Conservation (phyloP, 2,888 invertebrate species). For the Eucera pruinosa region DNA sequence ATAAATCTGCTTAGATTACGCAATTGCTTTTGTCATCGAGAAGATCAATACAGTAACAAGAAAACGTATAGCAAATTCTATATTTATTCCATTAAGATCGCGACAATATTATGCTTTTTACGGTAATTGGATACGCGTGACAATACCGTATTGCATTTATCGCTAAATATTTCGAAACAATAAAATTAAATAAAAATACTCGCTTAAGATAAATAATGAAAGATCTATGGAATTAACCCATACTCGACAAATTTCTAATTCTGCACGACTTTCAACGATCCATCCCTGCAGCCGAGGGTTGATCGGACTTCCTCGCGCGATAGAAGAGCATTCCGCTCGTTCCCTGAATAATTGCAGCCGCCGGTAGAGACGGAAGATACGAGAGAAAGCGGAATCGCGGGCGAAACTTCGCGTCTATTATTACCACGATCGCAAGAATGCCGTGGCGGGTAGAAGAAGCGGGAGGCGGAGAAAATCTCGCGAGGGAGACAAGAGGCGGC, state of each 20-base stretch:
- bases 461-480: slow-evolving; percentile 34
- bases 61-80: too few relatives aligned
- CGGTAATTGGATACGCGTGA: too few relatives aligned
- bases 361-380: slow-evolving; percentile 58
- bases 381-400: slow-evolving; percentile 67
- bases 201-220: too few relatives aligned
- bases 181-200: too few relatives aligned
- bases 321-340: slow-evolving; percentile 69
- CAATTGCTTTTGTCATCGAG: too few relatives aligned
- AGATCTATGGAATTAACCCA: neutral
- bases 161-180: too few relatives aligned
- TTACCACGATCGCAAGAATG: slow-evolving; percentile 76
- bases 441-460: slow-evolving; percentile 40
- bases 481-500: slow-evolving; percentile 31
- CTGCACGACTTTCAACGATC: slow-evolving; percentile 42
- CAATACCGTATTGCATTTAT: too few relatives aligned
- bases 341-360: slow-evolving; percentile 74
- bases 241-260: slow-evolving; percentile 26
- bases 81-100: too few relatives aligned
- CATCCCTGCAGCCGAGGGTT: neutral
- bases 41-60: too few relatives aligned
- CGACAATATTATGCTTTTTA: too few relatives aligned
- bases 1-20: too few relatives aligned
- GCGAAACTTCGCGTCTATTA: slow-evolving; percentile 74
- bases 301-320: slow-evolving; percentile 50